Evolutionary conservation across 2,888 invertebrate genomes (phyloP), one percentile per base, ranked within the genome.

Genomic region (Lithosia quadra): DNA sequence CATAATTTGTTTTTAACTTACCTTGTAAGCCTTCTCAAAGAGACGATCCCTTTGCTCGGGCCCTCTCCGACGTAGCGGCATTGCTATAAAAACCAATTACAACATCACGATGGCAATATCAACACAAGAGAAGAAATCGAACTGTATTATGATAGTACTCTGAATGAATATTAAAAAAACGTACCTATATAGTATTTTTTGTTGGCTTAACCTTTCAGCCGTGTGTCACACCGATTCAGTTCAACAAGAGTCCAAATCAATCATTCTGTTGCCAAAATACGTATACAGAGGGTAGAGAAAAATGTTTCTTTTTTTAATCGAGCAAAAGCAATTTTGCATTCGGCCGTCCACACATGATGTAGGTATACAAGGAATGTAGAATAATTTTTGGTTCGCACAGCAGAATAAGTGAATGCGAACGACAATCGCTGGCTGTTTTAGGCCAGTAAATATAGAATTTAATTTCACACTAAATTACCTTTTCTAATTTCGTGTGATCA

Each of bases 281-380:
- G 82, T 70, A 65, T 65, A 28, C 34, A 53, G 22, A 55, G 34
- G 57, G 71, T 78, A n/a, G 43, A 28, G 65, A 78, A 77, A 75
- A 43, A 65, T 69, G 65, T 36, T 74, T 80, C 72, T 79, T 79
- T 76, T 63, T 63, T 55, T 77, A 78, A 74, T 77, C 68, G 78
- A 60, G 70, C 73, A 75, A 81, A 87, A 88, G 86, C 84, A 87
- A 86, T 87, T 87, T 86, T 76, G 86, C 73, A 82, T 84, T 79
- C 77, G 73, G 72, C 65, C 68, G 71, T 55, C 73, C 79, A 80
- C 79, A 77, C 75, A 80, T 82, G 78, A 65, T 73, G 18, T 18
- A 65, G 68, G n/a, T 28, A 28, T 28, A 28, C 2, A 66, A 61
- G 61, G 53, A 13, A 33, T 28, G 53, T 28, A 59, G 58, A 34